A percentile compares a stretch with the other conserved stretches of the same genome.
phyloP scores from a whole-genome alignment of 2,888 invertebrate species.

The Panzeria rudis region DNA sequence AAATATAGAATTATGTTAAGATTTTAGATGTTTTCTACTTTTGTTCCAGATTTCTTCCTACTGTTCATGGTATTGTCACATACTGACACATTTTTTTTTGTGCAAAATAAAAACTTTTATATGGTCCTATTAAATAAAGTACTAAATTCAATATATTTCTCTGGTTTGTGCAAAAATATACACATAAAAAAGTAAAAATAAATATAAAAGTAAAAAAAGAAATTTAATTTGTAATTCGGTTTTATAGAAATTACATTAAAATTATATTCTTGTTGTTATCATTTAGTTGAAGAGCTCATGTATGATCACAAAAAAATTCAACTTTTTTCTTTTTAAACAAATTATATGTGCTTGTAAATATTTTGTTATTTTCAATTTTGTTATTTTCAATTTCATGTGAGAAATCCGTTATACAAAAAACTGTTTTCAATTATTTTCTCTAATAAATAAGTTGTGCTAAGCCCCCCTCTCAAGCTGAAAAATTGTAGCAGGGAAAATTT shows the following conservation, averaged over 20 bases:
- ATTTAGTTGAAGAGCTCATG: background rate
- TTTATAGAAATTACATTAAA: conserved; percentile 50
- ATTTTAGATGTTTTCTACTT: too few relatives aligned
- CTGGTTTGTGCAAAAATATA: background rate
- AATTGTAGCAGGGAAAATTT: background rate
- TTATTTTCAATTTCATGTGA: conserved; percentile 19
- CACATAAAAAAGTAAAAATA: background rate
- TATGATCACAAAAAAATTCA: background rate
- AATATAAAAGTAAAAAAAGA: conserved; percentile 19
- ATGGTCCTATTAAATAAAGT: conserved; percentile 11
- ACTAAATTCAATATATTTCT: conserved; percentile 27
- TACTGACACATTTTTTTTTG: background rate
- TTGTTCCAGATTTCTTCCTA: background rate
- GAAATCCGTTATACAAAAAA: conserved; percentile 28
- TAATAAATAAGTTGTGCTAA: conserved; percentile 27
- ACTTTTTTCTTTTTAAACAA: too few relatives aligned
- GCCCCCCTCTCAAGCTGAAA: background rate
- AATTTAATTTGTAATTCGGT: conserved; percentile 50
- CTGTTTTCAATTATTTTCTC: conserved; percentile 27
- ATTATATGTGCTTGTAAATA: background rate
- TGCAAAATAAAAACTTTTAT: background rate
- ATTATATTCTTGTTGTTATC: conserved; percentile 35
- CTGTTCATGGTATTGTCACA: background rate
- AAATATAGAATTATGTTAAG: too few relatives aligned
- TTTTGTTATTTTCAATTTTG: background rate